phyloP scores from a whole-genome alignment of 1,140 invertebrate species.

The Sarcophaga bullata region DNA sequence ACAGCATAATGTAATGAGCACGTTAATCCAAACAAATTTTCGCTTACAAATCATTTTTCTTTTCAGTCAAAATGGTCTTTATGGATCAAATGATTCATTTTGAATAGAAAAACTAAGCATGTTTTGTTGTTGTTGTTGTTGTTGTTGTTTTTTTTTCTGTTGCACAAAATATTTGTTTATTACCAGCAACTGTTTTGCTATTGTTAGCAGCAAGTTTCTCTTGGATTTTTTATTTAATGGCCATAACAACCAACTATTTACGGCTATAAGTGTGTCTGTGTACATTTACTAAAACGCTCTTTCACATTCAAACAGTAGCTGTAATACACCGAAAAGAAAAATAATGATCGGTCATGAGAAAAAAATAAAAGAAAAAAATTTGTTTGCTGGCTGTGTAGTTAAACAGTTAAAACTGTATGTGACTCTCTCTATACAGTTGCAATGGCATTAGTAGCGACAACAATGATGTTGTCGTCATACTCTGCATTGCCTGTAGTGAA shows the following conservation, averaged over 20 bases:
- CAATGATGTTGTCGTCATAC: too few species aligned
- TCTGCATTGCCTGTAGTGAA: constrained; percentile 12
- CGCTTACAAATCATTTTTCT: not conserved
- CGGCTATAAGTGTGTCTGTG: too few species aligned
- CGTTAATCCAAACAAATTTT: constrained; percentile 9
- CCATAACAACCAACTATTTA: too few species aligned
- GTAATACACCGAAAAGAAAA: too few species aligned
- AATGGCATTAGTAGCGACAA: too few species aligned
- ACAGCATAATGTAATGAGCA: constrained; percentile 3
- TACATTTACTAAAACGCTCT: not conserved
- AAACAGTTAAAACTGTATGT: not conserved
- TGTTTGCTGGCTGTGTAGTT: not conserved
- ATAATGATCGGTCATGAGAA: not conserved
- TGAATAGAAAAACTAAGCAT: not conserved
- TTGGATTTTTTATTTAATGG: too few species aligned
- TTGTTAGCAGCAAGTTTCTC: not conserved
- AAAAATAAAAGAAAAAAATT: not conserved
- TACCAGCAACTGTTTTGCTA: constrained; percentile 29
- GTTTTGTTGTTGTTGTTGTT: constrained; percentile 3
- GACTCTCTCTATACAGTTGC: not conserved
- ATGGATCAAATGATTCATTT: not conserved
- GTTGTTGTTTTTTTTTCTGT: not conserved
- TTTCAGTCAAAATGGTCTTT: not conserved
- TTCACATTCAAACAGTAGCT: constrained; percentile 7
- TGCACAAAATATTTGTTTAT: not conserved